Evolutionary conservation across 2,888 invertebrate species (phyloP).

Genomic region (Apamea sordens): DNA sequence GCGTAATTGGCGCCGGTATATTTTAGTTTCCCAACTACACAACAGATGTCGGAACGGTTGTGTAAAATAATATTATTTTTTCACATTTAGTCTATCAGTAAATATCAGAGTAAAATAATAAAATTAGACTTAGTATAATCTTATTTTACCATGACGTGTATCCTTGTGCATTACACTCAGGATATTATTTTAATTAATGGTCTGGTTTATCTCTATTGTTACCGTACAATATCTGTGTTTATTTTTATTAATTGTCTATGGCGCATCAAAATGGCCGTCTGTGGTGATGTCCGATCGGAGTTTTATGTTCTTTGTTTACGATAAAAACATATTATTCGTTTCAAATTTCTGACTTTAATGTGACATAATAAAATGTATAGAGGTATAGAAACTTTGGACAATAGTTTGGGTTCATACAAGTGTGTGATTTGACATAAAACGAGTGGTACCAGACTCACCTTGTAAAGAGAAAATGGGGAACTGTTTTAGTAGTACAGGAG

Average conservation of each 20-base stretch:
- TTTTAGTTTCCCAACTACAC: not conserved
- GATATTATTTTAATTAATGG: not conserved
- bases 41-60: slow-evolving; percentile 27
- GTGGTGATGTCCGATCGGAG: slow-evolving; percentile 86
- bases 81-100: too few species aligned
- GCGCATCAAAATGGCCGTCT: slow-evolving; percentile 87
- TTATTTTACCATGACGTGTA: not conserved
- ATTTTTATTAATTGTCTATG: slow-evolving; percentile 81
- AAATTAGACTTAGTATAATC: not conserved
- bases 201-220: slow-evolving; percentile 12
- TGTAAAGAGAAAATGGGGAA: slow-evolving; percentile 94
- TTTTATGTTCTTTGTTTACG: slow-evolving; percentile 90
- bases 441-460: slow-evolving; percentile 88
- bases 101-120: not conserved
- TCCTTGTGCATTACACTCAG: not conserved
- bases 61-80: not conserved
- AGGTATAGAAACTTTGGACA: slow-evolving; percentile 83
- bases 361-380: slow-evolving; percentile 89
- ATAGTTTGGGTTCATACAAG: slow-evolving; percentile 83
- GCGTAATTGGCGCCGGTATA: not conserved
- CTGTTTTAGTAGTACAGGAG: slow-evolving; percentile 94
- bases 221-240: slow-evolving; percentile 54
- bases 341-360: slow-evolving; percentile 81
- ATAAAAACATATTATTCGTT: slow-evolving; percentile 83
- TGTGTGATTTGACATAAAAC: slow-evolving; percentile 89